Evolutionary conservation across 2,888 invertebrate species (phyloP).

Genomic region (Alloscopus bannaensis): DNA sequence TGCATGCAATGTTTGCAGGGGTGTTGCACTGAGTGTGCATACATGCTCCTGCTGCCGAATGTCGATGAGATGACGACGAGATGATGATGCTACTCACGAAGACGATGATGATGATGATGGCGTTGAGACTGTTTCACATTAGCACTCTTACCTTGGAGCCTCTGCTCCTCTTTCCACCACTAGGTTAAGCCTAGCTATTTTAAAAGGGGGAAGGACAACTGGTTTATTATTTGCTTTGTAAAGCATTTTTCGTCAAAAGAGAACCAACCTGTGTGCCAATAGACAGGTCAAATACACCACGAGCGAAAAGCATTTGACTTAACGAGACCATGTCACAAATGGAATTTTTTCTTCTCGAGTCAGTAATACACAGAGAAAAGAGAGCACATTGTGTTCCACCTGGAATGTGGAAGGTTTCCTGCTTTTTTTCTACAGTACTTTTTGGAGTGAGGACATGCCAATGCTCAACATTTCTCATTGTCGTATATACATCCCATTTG

Average conservation of each 20-base stretch:
- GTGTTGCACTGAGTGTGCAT: constrained; percentile 58
- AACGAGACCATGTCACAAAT: constrained; percentile 63
- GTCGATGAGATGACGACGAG: constrained; percentile 18
- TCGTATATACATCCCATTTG: no score
- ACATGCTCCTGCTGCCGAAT: no score
- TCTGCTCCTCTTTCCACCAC: constrained; percentile 7
- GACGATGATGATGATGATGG: constrained; percentile 19
- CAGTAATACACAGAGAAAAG: constrained; percentile 30
- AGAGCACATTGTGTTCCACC: constrained; percentile 62
- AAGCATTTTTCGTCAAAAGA: constrained; percentile 48
- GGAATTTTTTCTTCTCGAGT: constrained; percentile 56
- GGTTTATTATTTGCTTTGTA: constrained; percentile 42
- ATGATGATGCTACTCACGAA: constrained; percentile 9
- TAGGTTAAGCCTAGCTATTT: constrained; percentile 50
- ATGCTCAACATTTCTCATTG: constrained; percentile 19
- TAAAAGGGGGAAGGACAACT: constrained; percentile 55
- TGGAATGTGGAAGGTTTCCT: constrained; percentile 45
- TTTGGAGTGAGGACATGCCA: constrained; percentile 45
- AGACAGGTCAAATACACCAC: constrained; percentile 63
- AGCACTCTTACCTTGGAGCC: constrained; percentile 19
- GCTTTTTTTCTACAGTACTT: neutral
- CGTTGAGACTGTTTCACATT: constrained; percentile 17
- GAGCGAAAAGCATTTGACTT: constrained; percentile 49
- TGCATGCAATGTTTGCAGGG: constrained; percentile 43
- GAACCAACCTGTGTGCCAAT: constrained; percentile 56